phyloP scores from a whole-genome alignment of 2,888 invertebrate genomes.

The Chesias legatella region DNA sequence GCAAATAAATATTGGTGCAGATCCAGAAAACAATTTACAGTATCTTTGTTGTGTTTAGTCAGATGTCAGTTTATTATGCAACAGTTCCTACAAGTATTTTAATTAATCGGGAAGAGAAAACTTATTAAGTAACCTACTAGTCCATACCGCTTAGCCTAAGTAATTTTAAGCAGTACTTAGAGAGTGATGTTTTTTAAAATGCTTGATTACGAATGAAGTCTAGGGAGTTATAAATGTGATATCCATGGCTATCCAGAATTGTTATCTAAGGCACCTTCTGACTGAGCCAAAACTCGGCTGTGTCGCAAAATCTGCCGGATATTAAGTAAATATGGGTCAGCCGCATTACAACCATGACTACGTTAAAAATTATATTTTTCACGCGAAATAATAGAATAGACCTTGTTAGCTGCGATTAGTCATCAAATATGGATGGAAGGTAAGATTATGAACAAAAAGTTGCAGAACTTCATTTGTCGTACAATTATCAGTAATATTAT shows the following conservation, averaged over 20 bases:
- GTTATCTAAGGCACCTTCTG: too few relatives aligned
- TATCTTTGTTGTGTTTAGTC: constrained; percentile 3
- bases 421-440: constrained; percentile 50
- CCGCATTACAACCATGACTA: constrained; percentile 21
- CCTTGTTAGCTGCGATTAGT: constrained; percentile 54
- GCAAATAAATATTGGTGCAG: constrained; percentile 15
- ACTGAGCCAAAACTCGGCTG: too few relatives aligned
- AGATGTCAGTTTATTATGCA: neutral
- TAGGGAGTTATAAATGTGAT: too few relatives aligned
- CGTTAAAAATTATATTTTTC: constrained; percentile 26
- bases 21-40: constrained; percentile 8
- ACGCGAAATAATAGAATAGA: constrained; percentile 32
- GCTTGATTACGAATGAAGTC: too few relatives aligned
- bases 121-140: too few relatives aligned
- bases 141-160: too few relatives aligned
- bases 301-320: neutral
- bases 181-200: too few relatives aligned
- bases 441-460: constrained; percentile 11
- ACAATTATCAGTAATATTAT: neutral
- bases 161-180: too few relatives aligned
- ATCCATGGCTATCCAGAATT: too few relatives aligned
- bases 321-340: constrained; percentile 2
- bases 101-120: too few relatives aligned
- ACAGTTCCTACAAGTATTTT: too few relatives aligned
- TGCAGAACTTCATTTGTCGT: neutral